Evolutionary conservation across 2,888 invertebrate genomes (phyloP).

Genomic region (Ceramica pisi): DNA sequence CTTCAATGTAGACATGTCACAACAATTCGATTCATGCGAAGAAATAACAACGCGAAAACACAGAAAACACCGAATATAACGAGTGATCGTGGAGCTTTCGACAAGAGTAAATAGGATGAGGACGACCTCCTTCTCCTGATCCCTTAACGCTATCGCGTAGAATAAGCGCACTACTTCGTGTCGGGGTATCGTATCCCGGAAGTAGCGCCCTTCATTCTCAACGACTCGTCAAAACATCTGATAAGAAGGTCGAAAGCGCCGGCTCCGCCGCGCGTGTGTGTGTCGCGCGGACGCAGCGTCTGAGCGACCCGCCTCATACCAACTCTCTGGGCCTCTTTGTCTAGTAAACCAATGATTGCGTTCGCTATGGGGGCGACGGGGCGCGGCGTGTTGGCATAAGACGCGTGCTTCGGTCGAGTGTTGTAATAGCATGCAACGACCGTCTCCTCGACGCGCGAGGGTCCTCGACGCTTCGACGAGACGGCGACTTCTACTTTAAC

Average conservation of each 20-base stretch:
- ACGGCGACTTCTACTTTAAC: constrained; percentile 79
- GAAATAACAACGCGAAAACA: constrained; percentile 87
- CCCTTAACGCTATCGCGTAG: constrained; percentile 65
- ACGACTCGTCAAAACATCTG: constrained; percentile 72
- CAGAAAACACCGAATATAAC: constrained; percentile 85
- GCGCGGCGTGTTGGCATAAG: constrained; percentile 72
- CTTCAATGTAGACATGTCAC: constrained; percentile 83
- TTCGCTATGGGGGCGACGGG: constrained; percentile 16
- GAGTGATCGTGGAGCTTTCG: constrained; percentile 80
- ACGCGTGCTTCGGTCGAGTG: constrained; percentile 78
- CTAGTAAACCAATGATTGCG: constrained; percentile 36
- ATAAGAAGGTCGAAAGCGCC: constrained; percentile 84
- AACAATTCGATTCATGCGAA: constrained; percentile 89
- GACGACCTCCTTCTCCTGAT: constrained; percentile 75
- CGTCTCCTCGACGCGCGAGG: constrained; percentile 75
- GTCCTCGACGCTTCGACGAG: constrained; percentile 72
- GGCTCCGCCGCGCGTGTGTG: constrained; percentile 89
- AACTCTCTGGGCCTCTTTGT: constrained; percentile 64
- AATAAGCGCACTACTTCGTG: constrained; percentile 58
- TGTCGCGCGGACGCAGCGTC: constrained; percentile 82
- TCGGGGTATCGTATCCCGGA: constrained; percentile 44
- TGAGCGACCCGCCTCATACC: constrained; percentile 76
- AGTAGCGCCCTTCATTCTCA: constrained; percentile 62
- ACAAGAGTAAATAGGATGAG: constrained; percentile 80
- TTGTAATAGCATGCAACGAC: constrained; percentile 84